A percentile compares a stretch with the other conserved stretches of the same genome.
phyloP scores from a whole-genome alignment of 2,888 invertebrate genomes.

The Drosophila austrosaltans region DNA sequence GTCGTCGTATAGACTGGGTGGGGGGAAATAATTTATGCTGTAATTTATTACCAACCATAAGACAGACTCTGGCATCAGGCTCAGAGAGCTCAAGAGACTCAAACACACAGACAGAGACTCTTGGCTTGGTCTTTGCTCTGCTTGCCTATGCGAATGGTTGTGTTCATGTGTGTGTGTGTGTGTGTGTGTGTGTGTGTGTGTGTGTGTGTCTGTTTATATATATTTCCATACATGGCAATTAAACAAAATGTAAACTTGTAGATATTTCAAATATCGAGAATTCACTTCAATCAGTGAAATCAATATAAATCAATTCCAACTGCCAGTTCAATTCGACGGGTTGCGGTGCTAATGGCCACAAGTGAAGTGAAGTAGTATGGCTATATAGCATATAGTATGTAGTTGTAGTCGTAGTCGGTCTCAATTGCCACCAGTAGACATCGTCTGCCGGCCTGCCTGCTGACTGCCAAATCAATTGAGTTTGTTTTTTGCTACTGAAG shows the following conservation, averaged over 20 bases:
- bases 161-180: background rate
- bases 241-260: constrained; percentile 41
- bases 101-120: background rate
- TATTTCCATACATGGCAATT: constrained; percentile 54
- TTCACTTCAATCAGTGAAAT: constrained; percentile 53
- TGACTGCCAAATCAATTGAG: constrained; percentile 7
- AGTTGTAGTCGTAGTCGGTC: constrained; percentile 30
- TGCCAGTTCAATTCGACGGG: constrained; percentile 22
- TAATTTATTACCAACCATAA: constrained; percentile 53
- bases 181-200: background rate
- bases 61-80: background rate
- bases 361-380: constrained; percentile 32
- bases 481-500: constrained; percentile 17
- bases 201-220: background rate
- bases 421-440: constrained; percentile 40
- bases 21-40: constrained; percentile 55
- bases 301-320: constrained; percentile 56
- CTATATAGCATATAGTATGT: constrained; percentile 6
- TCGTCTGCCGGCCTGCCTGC: constrained; percentile 26
- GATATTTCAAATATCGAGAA: constrained; percentile 41
- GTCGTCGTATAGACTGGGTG: background rate
- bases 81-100: background rate
- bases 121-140: background rate
- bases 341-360: constrained; percentile 49
- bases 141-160: background rate